Evolutionary conservation across 2,113 vertebrate genomes (phyloP), one percentile per base, ranked within the genome.

Genomic region (Elachura formosa): DNA sequence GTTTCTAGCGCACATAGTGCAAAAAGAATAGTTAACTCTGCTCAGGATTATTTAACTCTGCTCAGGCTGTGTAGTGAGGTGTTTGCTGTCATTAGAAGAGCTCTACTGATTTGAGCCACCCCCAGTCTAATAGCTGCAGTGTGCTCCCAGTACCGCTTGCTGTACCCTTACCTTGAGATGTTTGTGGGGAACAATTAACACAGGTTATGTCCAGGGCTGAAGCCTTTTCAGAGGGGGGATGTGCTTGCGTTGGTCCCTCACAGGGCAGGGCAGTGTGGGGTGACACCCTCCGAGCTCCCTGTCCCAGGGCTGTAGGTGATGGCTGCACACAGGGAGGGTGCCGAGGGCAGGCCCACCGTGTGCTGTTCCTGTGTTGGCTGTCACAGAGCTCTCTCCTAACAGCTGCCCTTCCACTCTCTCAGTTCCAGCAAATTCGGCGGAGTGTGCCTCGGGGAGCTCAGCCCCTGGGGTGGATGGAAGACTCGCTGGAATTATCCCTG

Each of bases 111-210:
- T 89, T 87, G 94, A 64, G 31, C 62, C 13, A 43, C n/a, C 61
- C 58, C 46, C 43, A 77, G 74, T 56, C 83, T 46, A 26, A 17
- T 8, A 49, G 61, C 74, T 63, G 5, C 82, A 84, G 11, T 4
- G 4, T 66, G 76, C 52, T 74, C 66, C 82, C 3, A 1, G 28
- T 58, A 10, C 38, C 8, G 12, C 73, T 82, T 5, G 12, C 51
- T 14, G 3, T 25, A 41, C 33, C 81, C 62, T 9, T 5, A 22
- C 78, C 11, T 1, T 45, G 89, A 73, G 71, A 81, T 33, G 34
- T 78, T 34, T 74, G 71, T 40, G 59, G 81, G 73, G 92, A 93
- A 87, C 89, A 64, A 92, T 95, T 74, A 84, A 86, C 89, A 80
- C 67, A 72, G 67, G 76, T 68, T 52, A 54, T 54, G 78, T 69